These are phyloP conservation scores for Epinotia demarniana DNA, from an alignment of 2,888 invertebrate species.

Conservation along the genomic window DNA sequence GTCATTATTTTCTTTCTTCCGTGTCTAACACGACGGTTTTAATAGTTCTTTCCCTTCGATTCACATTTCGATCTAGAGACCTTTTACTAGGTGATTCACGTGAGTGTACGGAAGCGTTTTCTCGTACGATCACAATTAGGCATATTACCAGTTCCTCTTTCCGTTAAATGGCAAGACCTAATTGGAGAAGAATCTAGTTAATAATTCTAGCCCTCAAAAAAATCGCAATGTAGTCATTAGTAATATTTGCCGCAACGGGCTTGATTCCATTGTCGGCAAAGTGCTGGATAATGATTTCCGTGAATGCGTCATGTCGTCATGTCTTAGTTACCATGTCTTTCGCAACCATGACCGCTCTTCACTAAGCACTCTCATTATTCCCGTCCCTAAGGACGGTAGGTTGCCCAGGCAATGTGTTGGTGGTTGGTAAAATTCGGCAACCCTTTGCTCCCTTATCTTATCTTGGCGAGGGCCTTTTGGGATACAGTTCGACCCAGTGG, in stretches of 20 bases:
- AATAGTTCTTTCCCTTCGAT: too few species aligned
- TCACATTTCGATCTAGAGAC: too few species aligned
- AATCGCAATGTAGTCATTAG: neutral
- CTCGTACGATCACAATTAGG: too few species aligned
- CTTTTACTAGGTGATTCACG: too few species aligned
- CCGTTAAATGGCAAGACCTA: neutral
- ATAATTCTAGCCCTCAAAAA: neutral
- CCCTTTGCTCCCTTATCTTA: neutral
- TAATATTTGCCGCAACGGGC: neutral
- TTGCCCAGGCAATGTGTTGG: neutral
- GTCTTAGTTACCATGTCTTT: neutral
- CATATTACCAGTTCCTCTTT: neutral
- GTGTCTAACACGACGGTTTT: too few species aligned
- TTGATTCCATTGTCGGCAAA: neutral
- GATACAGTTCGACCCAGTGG: too few species aligned
- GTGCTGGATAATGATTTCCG: constrained; percentile 1
- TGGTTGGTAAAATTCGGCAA: neutral
- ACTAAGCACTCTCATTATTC: neutral
- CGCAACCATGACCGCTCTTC: too few species aligned
- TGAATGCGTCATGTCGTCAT: neutral
- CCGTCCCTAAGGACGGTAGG: neutral
- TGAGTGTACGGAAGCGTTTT: too few species aligned
- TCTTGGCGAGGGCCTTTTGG: neutral
- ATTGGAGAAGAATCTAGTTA: neutral
- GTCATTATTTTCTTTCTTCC: too few species aligned